Percentiles rank a stretch among this genome's conserved stretches.
Evolutionary conservation across 2,888 invertebrate genomes (phyloP).

Genomic region (Didymodactylos carnosus): DNA sequence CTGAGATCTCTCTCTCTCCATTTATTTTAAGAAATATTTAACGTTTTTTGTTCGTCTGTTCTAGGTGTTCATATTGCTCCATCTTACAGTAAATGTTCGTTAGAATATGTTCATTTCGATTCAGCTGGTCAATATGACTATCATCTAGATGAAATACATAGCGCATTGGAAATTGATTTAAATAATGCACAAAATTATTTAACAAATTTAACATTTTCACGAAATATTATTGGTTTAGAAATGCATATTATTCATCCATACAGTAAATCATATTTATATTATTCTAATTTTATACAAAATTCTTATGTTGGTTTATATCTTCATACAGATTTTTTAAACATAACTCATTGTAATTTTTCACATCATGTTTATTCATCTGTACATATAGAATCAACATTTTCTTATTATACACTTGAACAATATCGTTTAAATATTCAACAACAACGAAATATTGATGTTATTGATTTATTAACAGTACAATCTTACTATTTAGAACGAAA

Average conservation of each 20-base stretch:
- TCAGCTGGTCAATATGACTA: constrained; percentile 10
- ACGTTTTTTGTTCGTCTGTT: background rate
- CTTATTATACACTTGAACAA: background rate
- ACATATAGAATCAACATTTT: background rate
- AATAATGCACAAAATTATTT: background rate
- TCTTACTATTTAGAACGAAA: background rate
- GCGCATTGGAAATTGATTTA: constrained; percentile 9
- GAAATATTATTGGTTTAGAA: constrained; percentile 1
- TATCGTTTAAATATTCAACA: background rate
- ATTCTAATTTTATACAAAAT: background rate
- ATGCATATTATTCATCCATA: constrained; percentile 2
- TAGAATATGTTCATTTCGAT: background rate
- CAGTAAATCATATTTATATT: background rate
- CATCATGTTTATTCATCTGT: background rate
- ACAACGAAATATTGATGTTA: background rate
- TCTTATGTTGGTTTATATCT: background rate
- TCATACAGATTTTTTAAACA: background rate
- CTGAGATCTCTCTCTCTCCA: no score
- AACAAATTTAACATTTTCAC: constrained; percentile 9
- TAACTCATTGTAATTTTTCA: background rate
- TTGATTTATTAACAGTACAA: background rate
- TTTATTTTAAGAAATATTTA: no score
- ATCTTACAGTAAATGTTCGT: background rate
- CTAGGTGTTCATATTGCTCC: constrained; percentile 1
- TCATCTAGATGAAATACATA: background rate